A percentile compares a stretch with the other conserved stretches of the same genome.
Conservation (phyloP, 2,797 vertebrate species). For the Parambassis ranga region DNA sequence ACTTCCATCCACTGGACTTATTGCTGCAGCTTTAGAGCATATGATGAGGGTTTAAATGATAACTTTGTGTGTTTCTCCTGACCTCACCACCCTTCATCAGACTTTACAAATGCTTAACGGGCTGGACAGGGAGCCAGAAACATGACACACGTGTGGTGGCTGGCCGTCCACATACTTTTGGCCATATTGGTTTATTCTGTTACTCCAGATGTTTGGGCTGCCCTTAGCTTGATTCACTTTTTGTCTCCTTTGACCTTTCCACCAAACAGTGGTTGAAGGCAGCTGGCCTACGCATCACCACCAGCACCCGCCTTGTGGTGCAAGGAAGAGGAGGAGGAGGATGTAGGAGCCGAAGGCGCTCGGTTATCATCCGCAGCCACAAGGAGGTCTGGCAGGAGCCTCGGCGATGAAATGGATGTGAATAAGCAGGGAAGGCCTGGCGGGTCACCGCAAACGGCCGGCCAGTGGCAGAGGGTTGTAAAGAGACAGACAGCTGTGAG, state of each 20-base stretch:
- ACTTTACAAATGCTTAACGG: too few species aligned
- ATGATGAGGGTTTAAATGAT: too few species aligned
- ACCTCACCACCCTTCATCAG: too few species aligned
- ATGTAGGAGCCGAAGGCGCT: conserved; percentile 37
- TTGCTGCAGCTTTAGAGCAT: too few species aligned
- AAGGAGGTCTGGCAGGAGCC: conserved; percentile 54
- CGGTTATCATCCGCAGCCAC: conserved; percentile 43
- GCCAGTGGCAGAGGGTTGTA: conserved; percentile 41
- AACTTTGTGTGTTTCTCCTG: too few species aligned
- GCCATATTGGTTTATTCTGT: neutral
- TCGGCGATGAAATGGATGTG: conserved; percentile 43
- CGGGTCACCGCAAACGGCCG: conserved; percentile 48
- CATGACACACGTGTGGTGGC: too few species aligned
- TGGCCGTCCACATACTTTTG: too few species aligned
- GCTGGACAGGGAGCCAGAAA: too few species aligned
- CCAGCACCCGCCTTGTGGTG: too few species aligned
- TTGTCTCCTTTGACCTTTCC: conserved; percentile 17
- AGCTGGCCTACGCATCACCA: conserved; percentile 36
- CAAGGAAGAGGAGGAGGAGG: too few species aligned
- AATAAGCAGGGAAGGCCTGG: conserved; percentile 35
- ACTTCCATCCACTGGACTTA: too few species aligned
- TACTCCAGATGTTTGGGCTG: neutral
- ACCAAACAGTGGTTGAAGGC: conserved; percentile 29
- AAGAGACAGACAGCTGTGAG: conserved; percentile 42
- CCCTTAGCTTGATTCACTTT: neutral